Evolutionary conservation across 2,888 invertebrate species (phyloP), one percentile per base, ranked within the genome.

Genomic region (Ichneumon xanthorius): DNA sequence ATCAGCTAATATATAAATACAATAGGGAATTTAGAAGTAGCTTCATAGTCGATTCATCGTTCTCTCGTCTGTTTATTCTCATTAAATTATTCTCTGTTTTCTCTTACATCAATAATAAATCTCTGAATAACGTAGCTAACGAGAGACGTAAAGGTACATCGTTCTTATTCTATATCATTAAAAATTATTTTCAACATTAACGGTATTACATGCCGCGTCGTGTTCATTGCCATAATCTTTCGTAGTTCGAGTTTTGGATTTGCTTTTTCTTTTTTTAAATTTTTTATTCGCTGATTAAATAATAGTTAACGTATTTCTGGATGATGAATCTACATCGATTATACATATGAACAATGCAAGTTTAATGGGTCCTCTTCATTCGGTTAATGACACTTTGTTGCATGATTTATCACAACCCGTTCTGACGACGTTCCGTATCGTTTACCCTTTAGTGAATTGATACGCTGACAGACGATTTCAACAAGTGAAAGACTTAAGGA

Each of bases 71-170:
- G 45, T 63, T 48, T 79, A 33, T 40, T 37, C 58, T 81, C 68
- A 11, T 81, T 67, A 80, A 77, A 80, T 86, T 72, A 82, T 76
- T 65, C 26, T 30, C 4, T 14, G 4, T 61, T 9, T 58, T 37
- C 16, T 76, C 80, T 82, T 85, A 77, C 67, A 76, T 86, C 50
- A 77, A 84, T 76, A 86, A 87, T 86, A 86, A 84, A 87, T 76
- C 82, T 81, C 86, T 78, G 86, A 86, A 84, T 72, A 87, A 88
- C 82, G 72, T 77, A 73, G 82, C 83, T 86, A 86, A 87, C 86
- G 82, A 75, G 80, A 86, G 82, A 88, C 86, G 77, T 81, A 84
- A 88, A 84, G 82, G 85, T 75, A 80, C 71, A 78, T 87, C 81
- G 79, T 86, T 63, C 77, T 84, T 80, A 86, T 78, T 55, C 48